Percentiles rank a stretch among this genome's conserved stretches.
These are phyloP conservation scores for Metridium senile DNA, from an alignment of 92 coral and sea anemone species.

Conservation along the genomic window DNA sequence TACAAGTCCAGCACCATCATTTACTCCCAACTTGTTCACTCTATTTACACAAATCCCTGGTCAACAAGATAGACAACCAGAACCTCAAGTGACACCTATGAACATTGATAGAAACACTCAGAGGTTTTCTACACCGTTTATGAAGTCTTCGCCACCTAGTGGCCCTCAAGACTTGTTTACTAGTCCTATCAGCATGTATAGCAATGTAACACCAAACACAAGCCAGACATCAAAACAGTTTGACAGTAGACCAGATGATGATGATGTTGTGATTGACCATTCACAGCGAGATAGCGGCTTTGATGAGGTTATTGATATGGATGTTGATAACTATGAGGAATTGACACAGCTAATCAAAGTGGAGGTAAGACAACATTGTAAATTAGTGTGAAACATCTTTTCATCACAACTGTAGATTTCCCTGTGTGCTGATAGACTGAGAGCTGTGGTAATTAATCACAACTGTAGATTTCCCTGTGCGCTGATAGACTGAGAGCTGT, in stretches of 20 bases:
- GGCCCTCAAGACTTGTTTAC: constrained; percentile 15
- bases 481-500: too few relatives aligned
- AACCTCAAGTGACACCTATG: constrained; percentile 17
- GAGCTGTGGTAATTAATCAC: too few relatives aligned
- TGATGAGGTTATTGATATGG: constrained; percentile 87
- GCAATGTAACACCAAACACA: neutral
- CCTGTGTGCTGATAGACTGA: too few relatives aligned
- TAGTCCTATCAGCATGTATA: constrained; percentile 12
- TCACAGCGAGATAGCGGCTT: constrained; percentile 38
- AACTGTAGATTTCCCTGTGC: too few relatives aligned
- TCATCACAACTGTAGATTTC: too few relatives aligned
- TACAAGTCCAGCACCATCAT: neutral
- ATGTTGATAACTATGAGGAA: constrained; percentile 86
- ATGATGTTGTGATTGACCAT: neutral
- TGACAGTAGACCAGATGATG: neutral
- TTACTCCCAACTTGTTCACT: constrained; percentile 16
- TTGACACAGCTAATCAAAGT: constrained; percentile 65
- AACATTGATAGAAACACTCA: constrained; percentile 16
- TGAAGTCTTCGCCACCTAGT: constrained; percentile 6
- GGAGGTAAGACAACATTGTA: too few relatives aligned
- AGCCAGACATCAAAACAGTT: neutral
- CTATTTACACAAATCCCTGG: constrained; percentile 18
- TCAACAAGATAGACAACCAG: neutral
- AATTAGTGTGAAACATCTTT: too few relatives aligned
- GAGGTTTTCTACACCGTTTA: constrained; percentile 25